Conservation (phyloP, 2,888 invertebrate species). For the Timema cristinae region DNA sequence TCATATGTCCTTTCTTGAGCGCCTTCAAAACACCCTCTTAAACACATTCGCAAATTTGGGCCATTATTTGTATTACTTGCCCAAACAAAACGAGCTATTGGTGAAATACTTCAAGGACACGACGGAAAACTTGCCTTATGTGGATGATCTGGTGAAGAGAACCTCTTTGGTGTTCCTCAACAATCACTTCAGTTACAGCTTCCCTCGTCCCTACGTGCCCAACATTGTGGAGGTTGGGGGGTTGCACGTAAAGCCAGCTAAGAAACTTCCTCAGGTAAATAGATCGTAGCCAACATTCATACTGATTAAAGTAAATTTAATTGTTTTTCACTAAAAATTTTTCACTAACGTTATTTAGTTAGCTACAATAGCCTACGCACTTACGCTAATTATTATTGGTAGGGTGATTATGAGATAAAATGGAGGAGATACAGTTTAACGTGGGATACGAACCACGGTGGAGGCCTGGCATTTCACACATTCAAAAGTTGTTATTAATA, state of each 20-base stretch:
- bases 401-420: too few relatives aligned
- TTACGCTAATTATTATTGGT: too few relatives aligned
- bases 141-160: constrained; percentile 30
- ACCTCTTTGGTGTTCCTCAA: constrained; percentile 36
- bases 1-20: constrained; percentile 45
- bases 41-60: neutral
- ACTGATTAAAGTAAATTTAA: too few relatives aligned
- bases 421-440: too few relatives aligned
- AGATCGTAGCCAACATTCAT: too few relatives aligned
- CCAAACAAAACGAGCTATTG: constrained; percentile 20
- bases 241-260: constrained; percentile 37
- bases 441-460: too few relatives aligned
- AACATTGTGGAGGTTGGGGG: constrained; percentile 39
- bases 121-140: constrained; percentile 24
- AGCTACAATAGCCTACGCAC: too few relatives aligned
- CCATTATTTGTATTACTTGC: constrained; percentile 16
- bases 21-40: constrained; percentile 48
- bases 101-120: constrained; percentile 21
- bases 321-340: too few relatives aligned
- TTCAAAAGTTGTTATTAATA: too few relatives aligned
- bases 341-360: too few relatives aligned
- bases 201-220: constrained; percentile 35
- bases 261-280: constrained; percentile 29
- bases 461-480: too few relatives aligned
- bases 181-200: constrained; percentile 35